These are phyloP conservation scores for Xanthia icteritia DNA, from an alignment of 2,888 invertebrate genomes.

Conservation along the genomic window DNA sequence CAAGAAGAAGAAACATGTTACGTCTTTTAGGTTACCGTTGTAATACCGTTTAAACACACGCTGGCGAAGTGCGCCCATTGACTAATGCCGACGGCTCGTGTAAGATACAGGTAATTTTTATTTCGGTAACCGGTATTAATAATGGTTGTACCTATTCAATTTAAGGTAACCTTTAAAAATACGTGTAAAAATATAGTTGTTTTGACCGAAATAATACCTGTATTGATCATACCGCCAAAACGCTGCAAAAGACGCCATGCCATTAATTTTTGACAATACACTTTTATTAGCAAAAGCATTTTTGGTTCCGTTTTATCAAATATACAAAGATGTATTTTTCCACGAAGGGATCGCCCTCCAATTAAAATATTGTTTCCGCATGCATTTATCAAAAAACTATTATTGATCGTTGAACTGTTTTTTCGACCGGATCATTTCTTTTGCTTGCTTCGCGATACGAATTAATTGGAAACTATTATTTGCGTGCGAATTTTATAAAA, in stretches of 20 bases:
- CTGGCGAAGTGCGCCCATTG: too few relatives aligned
- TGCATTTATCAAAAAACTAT: neutral
- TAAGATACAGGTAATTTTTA: too few relatives aligned
- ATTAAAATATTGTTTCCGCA: neutral
- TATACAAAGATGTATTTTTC: neutral
- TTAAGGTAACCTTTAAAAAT: too few relatives aligned
- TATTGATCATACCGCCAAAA: neutral
- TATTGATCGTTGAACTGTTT: neutral
- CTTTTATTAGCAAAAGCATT: neutral
- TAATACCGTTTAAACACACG: too few relatives aligned
- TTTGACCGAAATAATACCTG: too few relatives aligned
- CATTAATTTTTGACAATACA: neutral
- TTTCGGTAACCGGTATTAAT: too few relatives aligned
- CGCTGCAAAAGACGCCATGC: neutral
- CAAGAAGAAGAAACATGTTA: too few relatives aligned
- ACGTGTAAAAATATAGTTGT: too few relatives aligned
- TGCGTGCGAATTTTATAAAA: neutral
- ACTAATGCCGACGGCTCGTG: too few relatives aligned
- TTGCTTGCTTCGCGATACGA: neutral
- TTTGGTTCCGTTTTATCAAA: neutral
- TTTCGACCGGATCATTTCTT: neutral
- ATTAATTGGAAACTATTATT: neutral
- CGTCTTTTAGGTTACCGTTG: too few relatives aligned
- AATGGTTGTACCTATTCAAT: too few relatives aligned
- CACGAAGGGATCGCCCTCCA: neutral